Conservation (phyloP, 92 coral and sea anemone species). For the Desmophyllum pertusum region DNA sequence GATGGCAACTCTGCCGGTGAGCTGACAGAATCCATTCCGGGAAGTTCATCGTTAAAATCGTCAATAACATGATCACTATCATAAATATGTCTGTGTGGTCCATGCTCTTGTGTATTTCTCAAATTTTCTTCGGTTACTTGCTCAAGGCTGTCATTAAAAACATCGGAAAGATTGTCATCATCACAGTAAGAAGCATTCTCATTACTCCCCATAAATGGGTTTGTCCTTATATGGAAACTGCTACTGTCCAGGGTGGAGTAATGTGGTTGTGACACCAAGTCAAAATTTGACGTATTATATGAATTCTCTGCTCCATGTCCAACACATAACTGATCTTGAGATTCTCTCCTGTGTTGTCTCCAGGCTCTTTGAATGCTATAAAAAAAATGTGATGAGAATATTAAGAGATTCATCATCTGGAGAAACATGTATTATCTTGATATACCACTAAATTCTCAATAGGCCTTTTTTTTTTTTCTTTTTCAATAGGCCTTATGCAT, state of each 20-base stretch:
- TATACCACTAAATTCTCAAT: too few species aligned
- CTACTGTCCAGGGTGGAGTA: slow-evolving; percentile 21
- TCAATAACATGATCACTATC: slow-evolving; percentile 22
- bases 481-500: too few species aligned
- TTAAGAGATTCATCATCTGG: too few species aligned
- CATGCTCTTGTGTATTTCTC: slow-evolving; percentile 23
- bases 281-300: slow-evolving; percentile 48
- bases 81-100: slow-evolving; percentile 13
- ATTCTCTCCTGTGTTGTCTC: slow-evolving; percentile 75
- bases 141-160: slow-evolving; percentile 89
- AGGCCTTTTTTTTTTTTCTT: too few species aligned
- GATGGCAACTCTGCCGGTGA: slow-evolving; percentile 90
- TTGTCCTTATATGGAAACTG: slow-evolving; percentile 71
- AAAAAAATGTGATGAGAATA: background rate
- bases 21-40: slow-evolving; percentile 66
- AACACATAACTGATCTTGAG: slow-evolving; percentile 29
- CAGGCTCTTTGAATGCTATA: slow-evolving; percentile 96
- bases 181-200: slow-evolving; percentile 51
- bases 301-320: background rate
- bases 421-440: too few species aligned
- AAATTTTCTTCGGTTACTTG: slow-evolving; percentile 68
- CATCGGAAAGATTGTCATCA: slow-evolving; percentile 60
- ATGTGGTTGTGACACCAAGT: background rate
- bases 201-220: slow-evolving; percentile 67
- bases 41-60: slow-evolving; percentile 47